Conservation (phyloP, 2,113 vertebrate species). For the Epinephelus cyanopodus region DNA sequence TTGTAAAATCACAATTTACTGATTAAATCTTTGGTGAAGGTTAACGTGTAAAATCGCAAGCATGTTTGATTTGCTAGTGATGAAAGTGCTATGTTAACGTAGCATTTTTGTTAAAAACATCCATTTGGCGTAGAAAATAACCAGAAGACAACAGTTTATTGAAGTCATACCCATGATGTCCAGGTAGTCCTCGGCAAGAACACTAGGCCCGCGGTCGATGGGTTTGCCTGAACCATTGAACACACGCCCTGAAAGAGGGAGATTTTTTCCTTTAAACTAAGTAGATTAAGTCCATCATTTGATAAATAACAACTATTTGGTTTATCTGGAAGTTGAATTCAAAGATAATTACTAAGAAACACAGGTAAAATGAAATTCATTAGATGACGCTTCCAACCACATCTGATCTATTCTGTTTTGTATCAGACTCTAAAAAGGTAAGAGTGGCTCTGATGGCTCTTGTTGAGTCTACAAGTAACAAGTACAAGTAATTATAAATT, state of each 20-base stretch:
- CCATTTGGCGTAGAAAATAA: neutral
- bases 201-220: slow-evolving; percentile 86
- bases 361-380: slow-evolving; percentile 33
- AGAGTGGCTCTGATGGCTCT: slow-evolving; percentile 54
- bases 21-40: neutral
- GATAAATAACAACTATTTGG: slow-evolving; percentile 14
- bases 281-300: neutral
- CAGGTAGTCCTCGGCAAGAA: slow-evolving; percentile 88
- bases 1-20: neutral
- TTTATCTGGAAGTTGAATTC: slow-evolving; percentile 32
- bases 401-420: slow-evolving; percentile 49
- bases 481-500: slow-evolving; percentile 63
- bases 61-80: neutral
- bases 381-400: slow-evolving; percentile 50
- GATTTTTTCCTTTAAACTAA: neutral
- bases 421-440: slow-evolving; percentile 46
- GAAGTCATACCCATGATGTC: slow-evolving; percentile 86
- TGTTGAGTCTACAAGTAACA: slow-evolving; percentile 39
- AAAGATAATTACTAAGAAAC: slow-evolving; percentile 35
- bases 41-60: neutral
- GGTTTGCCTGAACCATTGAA: slow-evolving; percentile 89
- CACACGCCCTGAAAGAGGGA: slow-evolving; percentile 81
- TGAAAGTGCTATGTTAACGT: neutral
- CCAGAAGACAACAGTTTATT: neutral
- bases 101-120: neutral